Base-by-base conservation (phyloP, 2,888 invertebrate species). In the Furcula furcula region DNA sequence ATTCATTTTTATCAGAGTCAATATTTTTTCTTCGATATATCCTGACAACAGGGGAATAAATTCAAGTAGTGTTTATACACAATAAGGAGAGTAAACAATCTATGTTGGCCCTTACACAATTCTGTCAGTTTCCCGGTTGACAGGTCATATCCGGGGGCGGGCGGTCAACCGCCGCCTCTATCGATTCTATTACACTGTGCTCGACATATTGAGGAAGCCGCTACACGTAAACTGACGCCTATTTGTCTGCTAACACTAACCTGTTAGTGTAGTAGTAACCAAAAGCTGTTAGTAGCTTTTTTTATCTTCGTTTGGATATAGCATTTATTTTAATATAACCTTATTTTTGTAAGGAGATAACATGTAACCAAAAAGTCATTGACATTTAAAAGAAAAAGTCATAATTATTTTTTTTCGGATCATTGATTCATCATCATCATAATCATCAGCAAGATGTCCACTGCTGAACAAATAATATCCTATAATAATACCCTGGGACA, bases 151-250 rank as follows among this genome's bases (percentile, higher is more conserved):
- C 82, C 77, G 80, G 77, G 57, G 63, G 55, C 61, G 63, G 55
- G 54, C 73, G 76, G 75, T 74, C 76, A 69, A 69, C 70, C 74
- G 55, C 63, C 48, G 74, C 65, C 62, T 72, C 70, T 69, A 76
- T 78, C 81, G 76, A 79, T 84, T 83, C 82, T 81, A 82, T 81
- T 81, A 82, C 75, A 62, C 73, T 77, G 80, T 66, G 44, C 54
- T 41, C 50, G 80, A 77, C 81, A 78, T 71, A 79, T 83, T 81
- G 77, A 74, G 76, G 73, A 64, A 69, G 53, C 55, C 64, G 48
- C 50, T 48, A 59, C 46, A 40, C 45, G 43, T 36, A 43, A 46
- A 47, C 41, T 61, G 63, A 65, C 58, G 38, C 32, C 55, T 36
- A 65, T 66, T 68, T 63, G 65, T 64, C 60, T 58, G 50, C 43